phyloP scores from a whole-genome alignment of 2,888 invertebrate genomes.

The Pharmacophagus antenor region DNA sequence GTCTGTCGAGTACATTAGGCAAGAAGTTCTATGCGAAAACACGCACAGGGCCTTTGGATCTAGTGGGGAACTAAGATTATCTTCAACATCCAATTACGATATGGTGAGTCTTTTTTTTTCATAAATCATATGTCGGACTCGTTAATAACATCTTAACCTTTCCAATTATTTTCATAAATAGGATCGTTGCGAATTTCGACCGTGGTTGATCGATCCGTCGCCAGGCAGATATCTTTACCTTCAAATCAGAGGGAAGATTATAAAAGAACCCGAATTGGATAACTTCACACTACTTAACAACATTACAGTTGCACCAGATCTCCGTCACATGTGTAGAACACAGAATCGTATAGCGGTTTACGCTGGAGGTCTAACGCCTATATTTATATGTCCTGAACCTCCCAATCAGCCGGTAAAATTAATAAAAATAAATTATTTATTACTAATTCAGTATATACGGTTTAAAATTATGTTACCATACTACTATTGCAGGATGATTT shows the following conservation, averaged over 20 bases:
- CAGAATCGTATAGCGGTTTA: constrained; percentile 90
- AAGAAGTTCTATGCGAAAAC: constrained; percentile 85
- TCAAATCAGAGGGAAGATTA: constrained; percentile 85
- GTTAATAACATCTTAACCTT: background rate
- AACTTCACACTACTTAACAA: constrained; percentile 79
- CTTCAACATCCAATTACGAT: constrained; percentile 71
- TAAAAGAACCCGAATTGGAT: constrained; percentile 71
- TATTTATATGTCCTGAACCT: constrained; percentile 81
- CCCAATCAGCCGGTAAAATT: constrained; percentile 56
- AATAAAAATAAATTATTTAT: background rate
- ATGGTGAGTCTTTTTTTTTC: constrained; percentile 56
- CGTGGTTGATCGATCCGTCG: constrained; percentile 89
- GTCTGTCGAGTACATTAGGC: constrained; percentile 88
- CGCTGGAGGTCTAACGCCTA: constrained; percentile 83
- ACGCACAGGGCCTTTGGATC: constrained; percentile 86
- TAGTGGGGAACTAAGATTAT: constrained; percentile 87
- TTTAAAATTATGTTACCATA: background rate
- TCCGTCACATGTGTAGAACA: constrained; percentile 84
- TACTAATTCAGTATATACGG: background rate
- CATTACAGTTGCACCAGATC: constrained; percentile 79
- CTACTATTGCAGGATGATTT: constrained; percentile 74
- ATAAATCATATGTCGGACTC: too few relatives aligned
- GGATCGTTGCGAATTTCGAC: constrained; percentile 89
- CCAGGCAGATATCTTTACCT: constrained; percentile 89
- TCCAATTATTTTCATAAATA: constrained; percentile 55